Evolutionary conservation across 2,113 vertebrate genomes (phyloP).

Genomic region (Salvelinus alpinus): DNA sequence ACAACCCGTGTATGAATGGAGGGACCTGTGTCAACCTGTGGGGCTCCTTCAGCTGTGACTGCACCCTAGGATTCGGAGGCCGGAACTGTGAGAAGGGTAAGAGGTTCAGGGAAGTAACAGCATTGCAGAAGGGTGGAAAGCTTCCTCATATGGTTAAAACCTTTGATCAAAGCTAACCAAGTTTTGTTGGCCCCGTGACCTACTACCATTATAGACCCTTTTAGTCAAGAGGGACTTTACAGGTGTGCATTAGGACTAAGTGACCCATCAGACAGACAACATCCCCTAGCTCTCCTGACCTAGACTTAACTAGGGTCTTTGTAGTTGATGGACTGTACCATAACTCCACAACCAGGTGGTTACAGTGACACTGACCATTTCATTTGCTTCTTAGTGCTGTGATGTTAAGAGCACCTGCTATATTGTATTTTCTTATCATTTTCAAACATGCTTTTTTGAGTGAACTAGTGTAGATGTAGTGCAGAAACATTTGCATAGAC

Average conservation of each 20-base stretch:
- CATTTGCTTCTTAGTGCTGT: background rate
- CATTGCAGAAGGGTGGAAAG: background rate
- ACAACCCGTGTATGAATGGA: conserved; percentile 83
- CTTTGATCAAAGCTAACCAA: background rate
- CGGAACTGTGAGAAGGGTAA: conserved; percentile 87
- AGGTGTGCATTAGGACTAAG: background rate
- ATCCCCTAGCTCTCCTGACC: background rate
- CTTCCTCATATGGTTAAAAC: background rate
- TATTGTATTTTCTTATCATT: conserved; percentile 41
- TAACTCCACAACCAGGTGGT: background rate
- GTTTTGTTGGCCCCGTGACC: background rate
- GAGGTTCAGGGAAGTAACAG: conserved; percentile 8
- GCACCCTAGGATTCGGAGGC: conserved; percentile 87
- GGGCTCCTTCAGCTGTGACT: conserved; percentile 87
- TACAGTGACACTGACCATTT: background rate
- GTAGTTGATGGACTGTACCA: background rate
- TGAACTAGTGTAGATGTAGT: background rate
- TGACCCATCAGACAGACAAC: background rate
- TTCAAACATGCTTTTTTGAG: conserved; percentile 14
- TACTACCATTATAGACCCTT: background rate
- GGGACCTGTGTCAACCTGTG: conserved; percentile 90
- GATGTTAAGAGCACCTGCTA: background rate
- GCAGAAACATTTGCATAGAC: background rate
- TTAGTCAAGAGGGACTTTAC: background rate
- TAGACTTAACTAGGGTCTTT: background rate